Conservation (phyloP, 2,888 invertebrate genomes). For the Ecdyonurus torrentis region DNA sequence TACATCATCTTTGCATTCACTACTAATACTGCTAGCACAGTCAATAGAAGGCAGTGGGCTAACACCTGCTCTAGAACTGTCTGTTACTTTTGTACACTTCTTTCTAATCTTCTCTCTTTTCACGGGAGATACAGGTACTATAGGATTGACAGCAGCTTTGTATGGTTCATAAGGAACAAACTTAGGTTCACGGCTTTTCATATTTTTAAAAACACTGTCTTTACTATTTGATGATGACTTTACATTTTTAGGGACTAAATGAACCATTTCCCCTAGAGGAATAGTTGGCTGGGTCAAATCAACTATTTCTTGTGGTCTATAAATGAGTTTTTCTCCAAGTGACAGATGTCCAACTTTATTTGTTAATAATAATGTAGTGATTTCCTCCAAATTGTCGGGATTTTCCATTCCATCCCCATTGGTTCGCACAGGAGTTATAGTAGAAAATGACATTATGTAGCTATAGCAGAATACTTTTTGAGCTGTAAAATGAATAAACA, state of each 20-base stretch:
- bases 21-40: neutral
- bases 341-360: neutral
- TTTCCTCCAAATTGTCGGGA: conserved; percentile 16
- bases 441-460: too few species aligned
- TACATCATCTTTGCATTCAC: neutral
- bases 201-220: neutral
- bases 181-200: conserved; percentile 39
- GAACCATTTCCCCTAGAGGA: conserved; percentile 37
- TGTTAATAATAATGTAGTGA: neutral
- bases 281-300: conserved; percentile 26
- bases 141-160: conserved; percentile 66
- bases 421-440: conserved; percentile 36
- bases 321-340: conserved; percentile 20
- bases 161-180: conserved; percentile 83
- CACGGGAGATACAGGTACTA: conserved; percentile 38
- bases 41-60: neutral
- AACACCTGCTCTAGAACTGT: conserved; percentile 15
- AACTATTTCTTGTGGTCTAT: conserved; percentile 25
- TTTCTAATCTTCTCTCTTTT: conserved; percentile 20
- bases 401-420: conserved; percentile 68
- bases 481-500: too few species aligned
- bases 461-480: too few species aligned
- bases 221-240: neutral
- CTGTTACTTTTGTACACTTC: conserved; percentile 24
- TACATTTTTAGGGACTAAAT: conserved; percentile 37